These are phyloP conservation scores for Zosterops pallidus DNA, from an alignment of 2,113 vertebrate genomes.

Conservation along the genomic window DNA sequence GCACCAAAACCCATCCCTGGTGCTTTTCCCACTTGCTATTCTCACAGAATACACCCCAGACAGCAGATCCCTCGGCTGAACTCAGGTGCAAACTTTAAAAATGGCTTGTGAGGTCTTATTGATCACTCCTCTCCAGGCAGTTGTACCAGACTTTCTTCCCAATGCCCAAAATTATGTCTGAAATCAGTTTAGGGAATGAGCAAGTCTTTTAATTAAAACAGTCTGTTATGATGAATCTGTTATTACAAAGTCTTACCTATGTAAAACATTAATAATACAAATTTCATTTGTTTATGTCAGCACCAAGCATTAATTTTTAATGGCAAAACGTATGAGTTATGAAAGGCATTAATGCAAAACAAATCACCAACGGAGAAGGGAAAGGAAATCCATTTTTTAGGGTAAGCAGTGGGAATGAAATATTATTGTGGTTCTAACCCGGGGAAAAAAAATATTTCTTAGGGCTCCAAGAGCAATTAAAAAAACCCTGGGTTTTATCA, in stretches of 20 bases:
- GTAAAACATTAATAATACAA: constrained; percentile 87
- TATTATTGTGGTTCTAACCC: constrained; percentile 72
- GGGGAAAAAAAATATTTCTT: constrained; percentile 57
- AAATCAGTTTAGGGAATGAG: constrained; percentile 76
- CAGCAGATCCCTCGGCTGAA: background rate
- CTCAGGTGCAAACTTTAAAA: background rate
- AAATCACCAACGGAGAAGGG: constrained; percentile 77
- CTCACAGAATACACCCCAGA: background rate
- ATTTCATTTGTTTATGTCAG: constrained; percentile 87
- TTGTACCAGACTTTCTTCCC: constrained; percentile 42
- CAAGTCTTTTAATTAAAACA: constrained; percentile 82
- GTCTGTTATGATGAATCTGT: constrained; percentile 82
- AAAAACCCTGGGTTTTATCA: constrained; percentile 52
- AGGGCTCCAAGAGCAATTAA: constrained; percentile 63
- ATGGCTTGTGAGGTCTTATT: background rate
- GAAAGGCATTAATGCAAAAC: constrained; percentile 83
- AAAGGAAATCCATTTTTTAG: constrained; percentile 82
- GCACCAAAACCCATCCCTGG: background rate
- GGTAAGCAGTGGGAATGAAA: constrained; percentile 76
- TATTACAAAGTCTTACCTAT: constrained; percentile 84
- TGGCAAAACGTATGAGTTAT: constrained; percentile 81
- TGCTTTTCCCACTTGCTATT: background rate
- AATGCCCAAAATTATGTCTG: constrained; percentile 59
- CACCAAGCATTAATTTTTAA: constrained; percentile 83
- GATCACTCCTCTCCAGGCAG: background rate